Percentiles rank a stretch among this genome's conserved stretches.
Evolutionary conservation across 2,888 invertebrate genomes (phyloP).

Genomic region (Scotopteryx bipunctaria): DNA sequence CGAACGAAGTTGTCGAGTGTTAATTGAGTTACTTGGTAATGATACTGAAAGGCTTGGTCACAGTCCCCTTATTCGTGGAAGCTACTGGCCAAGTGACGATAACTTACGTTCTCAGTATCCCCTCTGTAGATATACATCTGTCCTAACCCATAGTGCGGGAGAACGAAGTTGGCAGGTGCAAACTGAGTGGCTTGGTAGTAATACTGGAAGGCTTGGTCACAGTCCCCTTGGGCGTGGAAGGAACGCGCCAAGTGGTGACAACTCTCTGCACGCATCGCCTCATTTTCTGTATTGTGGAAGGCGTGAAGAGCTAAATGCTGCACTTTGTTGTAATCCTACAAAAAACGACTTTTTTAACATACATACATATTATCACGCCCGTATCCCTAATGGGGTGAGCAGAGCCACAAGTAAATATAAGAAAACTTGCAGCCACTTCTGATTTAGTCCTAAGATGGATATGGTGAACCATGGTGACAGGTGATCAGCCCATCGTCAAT

Average conservation of each 20-base stretch:
- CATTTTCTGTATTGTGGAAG: slow-evolving; percentile 99
- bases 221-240: slow-evolving; percentile 97
- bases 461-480: too few relatives aligned
- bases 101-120: slow-evolving; percentile 95
- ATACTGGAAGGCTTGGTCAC: slow-evolving; percentile 99
- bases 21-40: slow-evolving; percentile 92
- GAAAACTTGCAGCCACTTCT: too few relatives aligned
- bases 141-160: slow-evolving; percentile 98
- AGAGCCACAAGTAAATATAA: too few relatives aligned
- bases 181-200: slow-evolving; percentile 99
- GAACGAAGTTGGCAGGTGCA: slow-evolving; percentile 95
- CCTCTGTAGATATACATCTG: slow-evolving; percentile 99
- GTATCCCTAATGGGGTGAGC: too few relatives aligned
- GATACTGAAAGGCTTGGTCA: too few relatives aligned
- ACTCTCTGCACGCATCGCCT: slow-evolving; percentile 99
- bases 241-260: slow-evolving; percentile 98
- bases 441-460: too few relatives aligned
- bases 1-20: slow-evolving; percentile 97
- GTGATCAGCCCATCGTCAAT: too few relatives aligned
- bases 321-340: slow-evolving; percentile 95
- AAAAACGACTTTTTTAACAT: not conserved
- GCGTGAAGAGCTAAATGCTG: slow-evolving; percentile 98
- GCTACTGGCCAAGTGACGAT: too few relatives aligned
- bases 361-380: too few relatives aligned
- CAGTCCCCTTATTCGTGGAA: too few relatives aligned